Evolutionary conservation across 2,888 invertebrate species (phyloP), one percentile per base, ranked within the genome.

Genomic region (Hipparchia sbordonii): DNA sequence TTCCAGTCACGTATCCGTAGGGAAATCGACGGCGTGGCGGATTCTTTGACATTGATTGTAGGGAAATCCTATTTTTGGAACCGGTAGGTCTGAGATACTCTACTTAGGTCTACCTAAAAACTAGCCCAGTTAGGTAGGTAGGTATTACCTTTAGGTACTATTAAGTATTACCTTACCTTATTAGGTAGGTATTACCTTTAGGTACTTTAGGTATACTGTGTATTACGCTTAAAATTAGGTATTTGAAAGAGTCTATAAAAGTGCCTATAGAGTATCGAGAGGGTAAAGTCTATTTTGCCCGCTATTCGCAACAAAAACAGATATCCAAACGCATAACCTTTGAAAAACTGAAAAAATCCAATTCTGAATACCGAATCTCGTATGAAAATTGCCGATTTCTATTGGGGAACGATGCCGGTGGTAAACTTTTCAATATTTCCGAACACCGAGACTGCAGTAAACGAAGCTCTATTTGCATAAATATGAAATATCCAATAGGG

Each of bases 1-100:
- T 71, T 71, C 71, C 13, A 23, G 57, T 71, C 71, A 66, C 71
- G 71, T 45, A 2, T 7, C 66, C 51, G 57, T 52, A 66, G 66
- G 71, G 71, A 71, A 71, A 71, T 71, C 66, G 66, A 57, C 60
- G 60, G 66, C 51, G 23, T 3, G 48, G 59, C 48, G 23, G 59
- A 51, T 68, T 51, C 68, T 68, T 68, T 59, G 23, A 60, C 59
- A 59, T 68, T 23, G 51, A 51, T 68, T 60, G 33, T 33, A 56
- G 46, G 67, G 60, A 68, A 68, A 51, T 46, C 57, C 13, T 56
- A 67, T 57, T 8, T 48, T 8, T 8, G 48, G 1, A 8, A 6
- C 8, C 48, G 48, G 3, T 48, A 7, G 48, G 48, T 48, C 48
- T 8, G 6, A 48, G 3, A 23, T 23, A 23, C 23, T 23, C 23